phyloP scores from a whole-genome alignment of 2,888 invertebrate genomes.

The Drosophila melanocephala region DNA sequence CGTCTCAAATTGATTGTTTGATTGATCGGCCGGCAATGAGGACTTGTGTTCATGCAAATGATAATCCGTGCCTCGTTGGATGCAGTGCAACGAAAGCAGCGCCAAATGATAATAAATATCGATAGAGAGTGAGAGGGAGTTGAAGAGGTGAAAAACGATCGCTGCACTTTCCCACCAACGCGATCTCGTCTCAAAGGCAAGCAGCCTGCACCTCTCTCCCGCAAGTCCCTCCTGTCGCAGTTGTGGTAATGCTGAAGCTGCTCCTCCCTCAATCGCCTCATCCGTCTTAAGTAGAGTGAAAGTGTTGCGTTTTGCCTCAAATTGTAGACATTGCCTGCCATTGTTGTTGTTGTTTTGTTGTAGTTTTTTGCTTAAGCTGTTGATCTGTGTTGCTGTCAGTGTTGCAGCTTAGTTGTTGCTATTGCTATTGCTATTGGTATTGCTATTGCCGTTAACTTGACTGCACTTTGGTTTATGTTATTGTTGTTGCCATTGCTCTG shows the following conservation, averaged over 20 bases:
- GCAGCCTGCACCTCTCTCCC: conserved; percentile 16
- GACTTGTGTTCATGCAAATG: conserved; percentile 51
- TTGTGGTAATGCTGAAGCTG: conserved; percentile 9
- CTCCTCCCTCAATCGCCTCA: conserved; percentile 65
- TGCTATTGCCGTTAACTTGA: conserved; percentile 46
- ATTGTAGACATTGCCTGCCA: conserved; percentile 55
- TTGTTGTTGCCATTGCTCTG: conserved; percentile 44
- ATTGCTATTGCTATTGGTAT: conserved; percentile 26
- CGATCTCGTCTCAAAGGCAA: conserved; percentile 63
- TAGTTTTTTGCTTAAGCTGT: conserved; percentile 35
- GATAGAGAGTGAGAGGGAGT: conserved; percentile 21
- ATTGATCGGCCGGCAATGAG: conserved; percentile 46
- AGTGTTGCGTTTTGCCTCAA: conserved; percentile 79
- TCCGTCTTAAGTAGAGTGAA: conserved; percentile 79
- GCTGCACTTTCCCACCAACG: conserved; percentile 76
- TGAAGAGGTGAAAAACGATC: conserved; percentile 53
- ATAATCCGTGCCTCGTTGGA: conserved; percentile 34
- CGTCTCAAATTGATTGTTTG: conserved; percentile 48
- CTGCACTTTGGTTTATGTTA: conserved; percentile 63
- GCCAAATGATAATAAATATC: conserved; percentile 76
- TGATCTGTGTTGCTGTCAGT: conserved; percentile 54
- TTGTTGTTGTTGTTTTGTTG: conserved; percentile 39
- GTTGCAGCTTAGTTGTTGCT: conserved; percentile 34
- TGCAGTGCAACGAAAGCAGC: conserved; percentile 46
- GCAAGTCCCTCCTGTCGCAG: not conserved